These are phyloP conservation scores for Loriculus beryllinus DNA, from an alignment of 2,797 vertebrate genomes.

Conservation along the genomic window DNA sequence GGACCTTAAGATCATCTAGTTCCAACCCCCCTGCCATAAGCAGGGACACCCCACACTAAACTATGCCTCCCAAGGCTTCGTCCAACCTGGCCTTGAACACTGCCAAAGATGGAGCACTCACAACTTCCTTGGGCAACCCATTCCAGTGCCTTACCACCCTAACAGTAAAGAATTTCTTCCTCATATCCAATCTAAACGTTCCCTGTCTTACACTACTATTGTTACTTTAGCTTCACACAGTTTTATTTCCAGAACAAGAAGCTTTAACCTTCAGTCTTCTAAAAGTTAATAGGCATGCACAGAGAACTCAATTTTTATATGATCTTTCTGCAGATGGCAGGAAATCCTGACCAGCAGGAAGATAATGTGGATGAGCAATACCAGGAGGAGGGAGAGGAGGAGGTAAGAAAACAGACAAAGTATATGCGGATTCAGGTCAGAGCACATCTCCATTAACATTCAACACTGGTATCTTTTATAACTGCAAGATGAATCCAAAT, in stretches of 20 bases:
- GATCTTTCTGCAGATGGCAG: slow-evolving; percentile 85
- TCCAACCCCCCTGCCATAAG: too few species aligned
- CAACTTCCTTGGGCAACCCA: too few species aligned
- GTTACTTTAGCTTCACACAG: background rate
- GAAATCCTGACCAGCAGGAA: slow-evolving; percentile 97
- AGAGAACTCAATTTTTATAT: background rate
- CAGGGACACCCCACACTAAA: too few species aligned
- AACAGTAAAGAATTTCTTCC: too few species aligned
- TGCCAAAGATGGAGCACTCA: too few species aligned
- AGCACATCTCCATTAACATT: background rate
- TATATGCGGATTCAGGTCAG: background rate
- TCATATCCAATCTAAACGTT: too few species aligned
- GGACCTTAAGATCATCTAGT: too few species aligned
- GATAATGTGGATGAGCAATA: slow-evolving; percentile 94
- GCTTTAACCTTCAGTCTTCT: background rate
- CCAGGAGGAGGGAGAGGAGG: slow-evolving; percentile 94
- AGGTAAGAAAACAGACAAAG: slow-evolving; percentile 77
- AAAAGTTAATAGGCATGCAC: background rate
- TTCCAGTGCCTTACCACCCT: too few species aligned
- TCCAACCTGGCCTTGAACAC: too few species aligned
- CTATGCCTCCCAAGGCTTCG: too few species aligned
- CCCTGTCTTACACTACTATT: background rate
- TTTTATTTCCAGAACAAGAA: slow-evolving; percentile 1
- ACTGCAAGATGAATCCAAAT: background rate
- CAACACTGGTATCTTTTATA: background rate